A percentile compares a stretch with the other conserved stretches of the same genome.
These are phyloP conservation scores for Chelonus insularis DNA, from an alignment of 1,140 invertebrate genomes.

Conservation along the genomic window DNA sequence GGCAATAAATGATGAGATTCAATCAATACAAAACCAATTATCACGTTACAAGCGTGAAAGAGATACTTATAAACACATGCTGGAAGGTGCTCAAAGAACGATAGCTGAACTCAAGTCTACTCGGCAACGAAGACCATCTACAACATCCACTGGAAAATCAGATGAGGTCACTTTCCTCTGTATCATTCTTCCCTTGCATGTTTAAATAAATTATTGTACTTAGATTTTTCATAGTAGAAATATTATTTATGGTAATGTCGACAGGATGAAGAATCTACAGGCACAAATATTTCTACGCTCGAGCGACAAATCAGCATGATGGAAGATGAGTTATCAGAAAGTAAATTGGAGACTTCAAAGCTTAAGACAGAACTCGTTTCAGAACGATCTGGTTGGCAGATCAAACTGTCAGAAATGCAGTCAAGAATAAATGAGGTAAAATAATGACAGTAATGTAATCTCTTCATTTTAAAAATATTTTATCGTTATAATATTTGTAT, in stretches of 20 bases:
- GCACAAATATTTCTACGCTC: slow-evolving; percentile 64
- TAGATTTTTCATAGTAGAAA: background rate
- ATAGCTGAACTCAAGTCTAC: slow-evolving; percentile 73
- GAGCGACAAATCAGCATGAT: slow-evolving; percentile 83
- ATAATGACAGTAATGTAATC: too few species aligned
- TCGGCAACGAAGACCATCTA: slow-evolving; percentile 48
- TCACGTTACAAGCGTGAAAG: slow-evolving; percentile 83
- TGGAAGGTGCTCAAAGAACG: slow-evolving; percentile 82
- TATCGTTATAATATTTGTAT: too few species aligned
- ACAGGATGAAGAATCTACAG: slow-evolving; percentile 59
- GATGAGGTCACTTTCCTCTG: slow-evolving; percentile 57
- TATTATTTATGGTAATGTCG: slow-evolving; percentile 29
- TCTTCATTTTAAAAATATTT: too few species aligned
- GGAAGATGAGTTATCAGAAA: slow-evolving; percentile 86
- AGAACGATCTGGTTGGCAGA: slow-evolving; percentile 84
- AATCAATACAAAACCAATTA: slow-evolving; percentile 77
- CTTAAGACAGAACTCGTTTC: slow-evolving; percentile 88
- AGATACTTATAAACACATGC: slow-evolving; percentile 88
- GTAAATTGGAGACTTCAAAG: slow-evolving; percentile 78
- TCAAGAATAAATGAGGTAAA: slow-evolving; percentile 87
- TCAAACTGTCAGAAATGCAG: slow-evolving; percentile 86
- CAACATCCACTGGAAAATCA: slow-evolving; percentile 59
- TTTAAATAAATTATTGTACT: slow-evolving; percentile 5
- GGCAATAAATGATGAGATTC: slow-evolving; percentile 83
- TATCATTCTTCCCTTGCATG: slow-evolving; percentile 44